These are phyloP conservation scores for Lophius americanus DNA, from an alignment of 2,797 vertebrate genomes.

Conservation along the genomic window DNA sequence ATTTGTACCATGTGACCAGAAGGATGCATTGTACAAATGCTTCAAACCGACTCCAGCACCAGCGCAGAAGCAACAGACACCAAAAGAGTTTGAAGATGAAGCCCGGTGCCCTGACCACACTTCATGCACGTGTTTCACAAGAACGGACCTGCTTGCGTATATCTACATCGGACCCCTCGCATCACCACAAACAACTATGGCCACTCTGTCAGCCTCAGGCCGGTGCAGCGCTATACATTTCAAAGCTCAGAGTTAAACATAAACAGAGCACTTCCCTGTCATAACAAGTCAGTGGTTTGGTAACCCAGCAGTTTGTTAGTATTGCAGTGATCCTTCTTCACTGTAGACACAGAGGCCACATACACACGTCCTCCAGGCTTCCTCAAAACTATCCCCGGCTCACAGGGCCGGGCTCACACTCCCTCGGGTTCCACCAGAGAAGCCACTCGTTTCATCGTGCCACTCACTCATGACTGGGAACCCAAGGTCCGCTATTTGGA, in stretches of 20 bases:
- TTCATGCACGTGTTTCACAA: conserved; percentile 25
- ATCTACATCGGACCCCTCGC: conserved; percentile 37
- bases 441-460: conserved; percentile 33
- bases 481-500: conserved; percentile 48
- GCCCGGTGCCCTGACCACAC: conserved; percentile 10
- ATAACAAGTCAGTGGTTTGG: conserved; percentile 72
- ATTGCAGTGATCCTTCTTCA: conserved; percentile 73
- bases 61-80: background rate
- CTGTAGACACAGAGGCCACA: conserved; percentile 51
- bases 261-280: conserved; percentile 81
- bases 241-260: conserved; percentile 73
- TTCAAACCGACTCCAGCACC: too few relatives aligned
- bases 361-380: conserved; percentile 68
- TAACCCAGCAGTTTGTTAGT: conserved; percentile 71
- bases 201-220: conserved; percentile 66
- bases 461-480: conserved; percentile 36
- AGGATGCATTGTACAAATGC: too few relatives aligned
- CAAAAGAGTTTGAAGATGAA: conserved; percentile 31
- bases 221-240: conserved; percentile 71
- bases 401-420: conserved; percentile 20
- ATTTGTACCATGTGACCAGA: too few relatives aligned
- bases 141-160: conserved; percentile 14
- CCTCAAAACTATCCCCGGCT: conserved; percentile 50
- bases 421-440: conserved; percentile 60
- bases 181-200: conserved; percentile 40